A percentile compares a stretch with the other conserved stretches of the same genome.
Evolutionary conservation across 2,113 vertebrate species (phyloP).

Genomic region (Amblyornis subalaris): DNA sequence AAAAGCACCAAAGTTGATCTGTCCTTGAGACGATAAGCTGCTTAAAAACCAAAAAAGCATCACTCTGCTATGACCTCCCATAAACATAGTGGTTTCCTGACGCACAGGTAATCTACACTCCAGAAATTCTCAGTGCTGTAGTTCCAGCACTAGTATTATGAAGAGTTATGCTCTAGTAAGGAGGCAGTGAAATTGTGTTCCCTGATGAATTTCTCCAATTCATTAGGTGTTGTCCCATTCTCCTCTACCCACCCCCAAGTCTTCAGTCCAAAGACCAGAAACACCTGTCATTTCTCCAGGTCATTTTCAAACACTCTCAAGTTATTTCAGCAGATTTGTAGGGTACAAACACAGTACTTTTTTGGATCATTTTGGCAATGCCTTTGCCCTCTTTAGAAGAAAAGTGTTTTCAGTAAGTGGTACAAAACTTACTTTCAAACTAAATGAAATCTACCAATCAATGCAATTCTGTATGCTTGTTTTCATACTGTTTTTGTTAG

Average conservation of each 20-base stretch:
- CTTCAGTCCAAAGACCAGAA: neutral
- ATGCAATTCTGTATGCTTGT: neutral
- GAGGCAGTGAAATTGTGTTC: constrained; percentile 28
- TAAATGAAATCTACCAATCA: neutral
- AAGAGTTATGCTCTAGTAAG: neutral
- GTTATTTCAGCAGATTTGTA: neutral
- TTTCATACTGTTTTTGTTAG: neutral
- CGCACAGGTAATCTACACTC: neutral
- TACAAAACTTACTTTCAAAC: constrained; percentile 9
- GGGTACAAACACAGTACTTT: neutral
- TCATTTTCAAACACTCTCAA: neutral
- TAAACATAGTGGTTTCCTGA: constrained; percentile 23
- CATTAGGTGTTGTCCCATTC: neutral
- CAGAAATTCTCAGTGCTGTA: neutral
- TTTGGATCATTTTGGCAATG: constrained; percentile 25
- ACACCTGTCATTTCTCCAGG: neutral
- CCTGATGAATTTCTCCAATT: constrained; percentile 4
- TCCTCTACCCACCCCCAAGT: neutral
- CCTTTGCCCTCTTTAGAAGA: constrained; percentile 1
- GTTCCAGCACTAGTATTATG: neutral
- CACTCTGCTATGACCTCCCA: neutral
- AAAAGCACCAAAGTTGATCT: constrained; percentile 58
- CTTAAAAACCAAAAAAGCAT: constrained; percentile 30
- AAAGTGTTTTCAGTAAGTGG: neutral
- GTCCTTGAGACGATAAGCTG: constrained; percentile 36